Evolutionary conservation across 2,113 vertebrate genomes (phyloP).

Genomic region (Ploceus nigricollis): DNA sequence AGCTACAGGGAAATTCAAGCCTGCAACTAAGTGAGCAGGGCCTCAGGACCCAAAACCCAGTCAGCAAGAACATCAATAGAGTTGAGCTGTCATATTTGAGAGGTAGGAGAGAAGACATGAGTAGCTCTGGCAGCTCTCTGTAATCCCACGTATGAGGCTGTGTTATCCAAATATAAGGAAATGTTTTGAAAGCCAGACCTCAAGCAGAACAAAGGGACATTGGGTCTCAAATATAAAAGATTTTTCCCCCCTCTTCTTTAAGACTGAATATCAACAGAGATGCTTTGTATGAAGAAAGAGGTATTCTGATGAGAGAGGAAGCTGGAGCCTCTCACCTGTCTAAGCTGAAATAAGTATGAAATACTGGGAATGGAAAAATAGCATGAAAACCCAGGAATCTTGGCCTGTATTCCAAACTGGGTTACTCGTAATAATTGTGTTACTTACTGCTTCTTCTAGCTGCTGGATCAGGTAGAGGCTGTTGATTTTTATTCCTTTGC

Average conservation of each 20-base stretch:
- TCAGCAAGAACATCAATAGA: not conserved
- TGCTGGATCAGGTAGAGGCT: not conserved
- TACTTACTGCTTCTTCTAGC: not conserved
- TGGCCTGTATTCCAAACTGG: not conserved
- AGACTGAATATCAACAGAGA: not conserved
- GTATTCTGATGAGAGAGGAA: not conserved
- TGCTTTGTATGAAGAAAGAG: not conserved
- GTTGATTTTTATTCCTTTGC: not conserved
- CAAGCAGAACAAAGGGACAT: not conserved
- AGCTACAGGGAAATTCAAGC: slow-evolving; percentile 3
- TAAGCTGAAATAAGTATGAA: not conserved
- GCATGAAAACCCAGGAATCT: not conserved
- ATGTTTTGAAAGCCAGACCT: not conserved
- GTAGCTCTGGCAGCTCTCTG: not conserved
- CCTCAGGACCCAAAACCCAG: slow-evolving; percentile 20
- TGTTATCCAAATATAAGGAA: not conserved
- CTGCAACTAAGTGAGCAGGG: not conserved
- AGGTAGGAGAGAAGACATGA: not conserved
- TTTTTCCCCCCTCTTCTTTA: not conserved
- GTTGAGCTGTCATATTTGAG: not conserved
- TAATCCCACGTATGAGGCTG: not conserved
- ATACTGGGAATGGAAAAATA: not conserved
- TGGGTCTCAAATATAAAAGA: not conserved
- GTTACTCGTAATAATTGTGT: not conserved
- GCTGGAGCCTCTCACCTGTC: not conserved